Evolutionary conservation across 2,888 invertebrate species (phyloP), one percentile per base, ranked within the genome.

Genomic region (Philereme transversata): DNA sequence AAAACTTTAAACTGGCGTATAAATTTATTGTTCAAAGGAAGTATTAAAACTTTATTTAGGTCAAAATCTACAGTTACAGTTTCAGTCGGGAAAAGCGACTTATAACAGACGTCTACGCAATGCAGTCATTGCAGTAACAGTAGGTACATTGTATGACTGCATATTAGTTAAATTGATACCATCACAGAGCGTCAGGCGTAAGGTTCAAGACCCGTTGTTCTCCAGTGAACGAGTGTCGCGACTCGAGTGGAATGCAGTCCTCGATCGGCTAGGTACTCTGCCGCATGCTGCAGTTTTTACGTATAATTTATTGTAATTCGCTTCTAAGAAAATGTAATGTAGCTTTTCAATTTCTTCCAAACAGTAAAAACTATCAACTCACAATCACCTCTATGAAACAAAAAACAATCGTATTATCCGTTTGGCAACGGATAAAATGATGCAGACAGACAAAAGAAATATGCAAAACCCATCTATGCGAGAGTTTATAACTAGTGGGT

Each of bases 231-330:
- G 73, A 74, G 72, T 75, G 67, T 74, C 66, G 71, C 63, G 80
- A 79, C 76, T 75, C 51, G 51, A 75, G 64, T 69, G 87, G 90
- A 90, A 90, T 90, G 88, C 82, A 63, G 89, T 83, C 79, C 76
- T 73, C 78, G 77, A 51, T 57, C 51, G 41, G 71, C 77, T 75
- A 75, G 77, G 72, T 76, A 78, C 72, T 78, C 77, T 79, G 78
- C 81, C 77, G 82, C 79, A 75, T 80, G 69, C 69, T 65, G 65
- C 68, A 51, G 47, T 59, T n/a, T 60, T 57, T 59, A 52, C 57
- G 56, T 61, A 52, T 59, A 51, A 46, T 50, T 56, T 55, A 41
- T 41, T 54, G 38, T 46, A 35, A 34, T 22, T 22, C 22, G 22
- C 22, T 22, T 22, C 22, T 22, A 22, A 22, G 1, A 22, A 22